These are phyloP conservation scores for Arge pagana DNA, from an alignment of 2,888 invertebrate species.

Conservation along the genomic window DNA sequence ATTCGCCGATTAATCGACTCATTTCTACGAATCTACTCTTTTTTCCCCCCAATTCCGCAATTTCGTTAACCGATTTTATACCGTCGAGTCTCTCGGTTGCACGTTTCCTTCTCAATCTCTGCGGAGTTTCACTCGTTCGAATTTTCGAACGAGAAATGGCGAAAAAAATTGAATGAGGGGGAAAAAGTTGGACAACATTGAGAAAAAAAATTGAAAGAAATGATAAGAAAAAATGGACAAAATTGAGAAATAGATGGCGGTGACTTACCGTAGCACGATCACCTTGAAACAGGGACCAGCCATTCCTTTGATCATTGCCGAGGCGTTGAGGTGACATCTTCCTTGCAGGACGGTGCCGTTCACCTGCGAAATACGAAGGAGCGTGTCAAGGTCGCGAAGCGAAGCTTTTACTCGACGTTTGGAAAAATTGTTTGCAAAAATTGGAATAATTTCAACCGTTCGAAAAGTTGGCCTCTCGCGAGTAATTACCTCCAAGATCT, in stretches of 20 bases:
- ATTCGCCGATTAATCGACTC: no score
- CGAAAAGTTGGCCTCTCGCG: not conserved
- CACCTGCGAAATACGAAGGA: constrained; percentile 66
- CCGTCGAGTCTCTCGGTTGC: no score
- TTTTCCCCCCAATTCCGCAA: no score
- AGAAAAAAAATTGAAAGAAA: not conserved
- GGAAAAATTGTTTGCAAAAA: no score
- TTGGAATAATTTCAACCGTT: no score
- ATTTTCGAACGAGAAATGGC: no score
- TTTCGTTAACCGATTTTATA: no score
- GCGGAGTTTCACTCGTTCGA: no score
- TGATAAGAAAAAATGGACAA: not conserved
- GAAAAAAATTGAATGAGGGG: no score
- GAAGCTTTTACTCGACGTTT: no score
- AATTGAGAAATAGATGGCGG: not conserved
- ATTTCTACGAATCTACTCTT: no score
- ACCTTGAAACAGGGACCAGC: constrained; percentile 83
- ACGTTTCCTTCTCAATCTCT: no score
- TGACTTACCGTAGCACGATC: constrained; percentile 78
- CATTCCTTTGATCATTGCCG: constrained; percentile 92
- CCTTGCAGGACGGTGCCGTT: constrained; percentile 94
- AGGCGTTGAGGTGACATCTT: constrained; percentile 94
- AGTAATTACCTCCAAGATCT: constrained; percentile 95
- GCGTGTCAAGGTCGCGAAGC: not conserved
- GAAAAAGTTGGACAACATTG: constrained; percentile 26